Evolutionary conservation across 2,888 invertebrate species (phyloP).

Genomic region (Cosmopolites sordidus): DNA sequence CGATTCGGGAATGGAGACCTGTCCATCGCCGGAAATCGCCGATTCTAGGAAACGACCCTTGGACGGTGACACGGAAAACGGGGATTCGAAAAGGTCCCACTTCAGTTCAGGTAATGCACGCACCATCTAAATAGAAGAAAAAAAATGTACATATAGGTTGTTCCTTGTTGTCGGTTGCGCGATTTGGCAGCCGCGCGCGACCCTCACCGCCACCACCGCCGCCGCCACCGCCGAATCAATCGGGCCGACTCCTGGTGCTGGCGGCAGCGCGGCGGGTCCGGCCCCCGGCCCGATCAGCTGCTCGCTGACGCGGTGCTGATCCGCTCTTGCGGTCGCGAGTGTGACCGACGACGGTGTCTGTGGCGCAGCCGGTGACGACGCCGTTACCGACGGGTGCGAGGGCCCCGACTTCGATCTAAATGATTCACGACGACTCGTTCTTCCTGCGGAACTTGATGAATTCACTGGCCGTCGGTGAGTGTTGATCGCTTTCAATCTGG

Average conservation of each 20-base stretch:
- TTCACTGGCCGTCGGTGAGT: conserved; percentile 45
- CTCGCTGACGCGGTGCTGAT: conserved; percentile 22
- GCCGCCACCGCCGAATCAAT: conserved; percentile 19
- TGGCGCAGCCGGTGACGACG: conserved; percentile 17
- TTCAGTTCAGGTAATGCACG: conserved; percentile 75
- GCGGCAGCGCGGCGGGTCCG: conserved; percentile 20
- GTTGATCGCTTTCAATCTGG: conserved; percentile 19
- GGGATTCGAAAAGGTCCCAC: conserved; percentile 84
- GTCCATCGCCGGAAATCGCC: conserved; percentile 86
- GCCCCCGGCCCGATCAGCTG: conserved; percentile 31
- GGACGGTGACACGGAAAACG: conserved; percentile 83
- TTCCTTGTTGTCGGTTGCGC: neutral
- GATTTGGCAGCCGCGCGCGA: conserved; percentile 6
- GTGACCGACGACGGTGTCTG: conserved; percentile 10
- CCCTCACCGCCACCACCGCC: conserved; percentile 7
- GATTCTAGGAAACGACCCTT: conserved; percentile 88
- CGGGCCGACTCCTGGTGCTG: conserved; percentile 20
- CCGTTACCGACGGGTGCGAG: conserved; percentile 7
- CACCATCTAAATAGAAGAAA: too few relatives aligned
- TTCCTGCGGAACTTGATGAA: conserved; percentile 44
- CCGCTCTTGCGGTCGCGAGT: conserved; percentile 27
- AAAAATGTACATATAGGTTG: neutral
- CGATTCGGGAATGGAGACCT: conserved; percentile 91
- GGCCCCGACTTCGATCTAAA: conserved; percentile 16
- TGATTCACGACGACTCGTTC: conserved; percentile 45